Percentiles rank a stretch among this genome's conserved stretches.
Conservation (phyloP, 2,888 invertebrate genomes). For the Pyrochroa serraticornis region DNA sequence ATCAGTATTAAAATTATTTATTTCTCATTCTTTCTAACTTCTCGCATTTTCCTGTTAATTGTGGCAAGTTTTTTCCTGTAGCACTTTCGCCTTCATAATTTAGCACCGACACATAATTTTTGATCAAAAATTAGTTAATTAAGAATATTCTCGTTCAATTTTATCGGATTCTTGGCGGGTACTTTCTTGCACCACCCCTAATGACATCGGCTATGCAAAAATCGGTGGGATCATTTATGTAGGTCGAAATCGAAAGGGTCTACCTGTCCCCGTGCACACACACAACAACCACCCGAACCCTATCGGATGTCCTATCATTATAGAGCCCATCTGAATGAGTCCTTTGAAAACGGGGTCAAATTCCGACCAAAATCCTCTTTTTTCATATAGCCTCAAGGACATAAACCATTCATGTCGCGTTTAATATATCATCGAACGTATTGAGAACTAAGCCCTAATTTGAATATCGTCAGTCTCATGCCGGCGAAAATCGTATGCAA, state of each 20-base stretch:
- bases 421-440: conserved; percentile 42
- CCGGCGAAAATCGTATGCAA: conserved; percentile 17
- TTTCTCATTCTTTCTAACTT: too few relatives aligned
- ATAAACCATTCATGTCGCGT: conserved; percentile 38
- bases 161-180: too few relatives aligned
- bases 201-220: background rate
- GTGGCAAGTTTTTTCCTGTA: too few relatives aligned
- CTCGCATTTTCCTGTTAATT: too few relatives aligned
- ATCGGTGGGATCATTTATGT: background rate
- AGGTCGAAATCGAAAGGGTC: conserved; percentile 19
- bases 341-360: conserved; percentile 39
- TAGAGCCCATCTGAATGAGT: conserved; percentile 38
- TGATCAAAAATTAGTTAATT: too few relatives aligned
- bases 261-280: conserved; percentile 27
- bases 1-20: too few relatives aligned
- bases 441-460: conserved; percentile 39
- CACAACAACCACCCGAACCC: conserved; percentile 23
- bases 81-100: too few relatives aligned
- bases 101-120: too few relatives aligned
- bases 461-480: conserved; percentile 32
- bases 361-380: conserved; percentile 46
- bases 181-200: too few relatives aligned
- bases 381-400: conserved; percentile 40
- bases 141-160: too few relatives aligned
- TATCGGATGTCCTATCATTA: conserved; percentile 41